Conservation (phyloP, 2,113 vertebrate species). For the Heterotilapia buettikoferi region DNA sequence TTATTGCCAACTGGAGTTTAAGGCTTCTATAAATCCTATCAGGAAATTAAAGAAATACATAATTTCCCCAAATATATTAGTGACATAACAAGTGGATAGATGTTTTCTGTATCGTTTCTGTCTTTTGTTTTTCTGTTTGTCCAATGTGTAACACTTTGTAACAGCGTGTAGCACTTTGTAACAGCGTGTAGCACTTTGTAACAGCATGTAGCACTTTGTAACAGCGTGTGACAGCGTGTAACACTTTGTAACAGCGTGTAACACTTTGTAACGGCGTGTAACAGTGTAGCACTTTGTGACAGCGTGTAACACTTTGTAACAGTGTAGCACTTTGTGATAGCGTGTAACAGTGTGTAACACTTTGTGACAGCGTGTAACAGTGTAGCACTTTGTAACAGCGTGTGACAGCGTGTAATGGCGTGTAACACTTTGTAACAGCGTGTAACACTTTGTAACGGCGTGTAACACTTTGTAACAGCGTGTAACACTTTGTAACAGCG, state of each 20-base stretch:
- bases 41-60: not conserved
- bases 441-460: accelerated
- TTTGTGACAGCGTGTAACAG: too few relatives aligned
- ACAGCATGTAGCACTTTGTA: too few relatives aligned
- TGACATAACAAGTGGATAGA: not conserved
- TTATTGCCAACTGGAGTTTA: not conserved
- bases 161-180: too few relatives aligned
- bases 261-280: accelerated
- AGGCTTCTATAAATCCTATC: not conserved
- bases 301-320: too few relatives aligned
- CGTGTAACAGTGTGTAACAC: too few relatives aligned
- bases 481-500: too few relatives aligned
- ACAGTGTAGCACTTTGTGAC: too few relatives aligned
- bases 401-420: too few relatives aligned
- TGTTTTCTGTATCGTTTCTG: not conserved
- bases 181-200: accelerated
- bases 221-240: accelerated
- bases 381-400: too few relatives aligned
- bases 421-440: accelerated
- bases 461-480: too few relatives aligned
- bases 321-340: too few relatives aligned
- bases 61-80: not conserved
- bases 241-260: accelerated
- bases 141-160: too few relatives aligned
- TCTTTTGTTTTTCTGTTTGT: not conserved